Conservation (phyloP, 2,888 invertebrate species). For the Drosophila subquinaria region DNA sequence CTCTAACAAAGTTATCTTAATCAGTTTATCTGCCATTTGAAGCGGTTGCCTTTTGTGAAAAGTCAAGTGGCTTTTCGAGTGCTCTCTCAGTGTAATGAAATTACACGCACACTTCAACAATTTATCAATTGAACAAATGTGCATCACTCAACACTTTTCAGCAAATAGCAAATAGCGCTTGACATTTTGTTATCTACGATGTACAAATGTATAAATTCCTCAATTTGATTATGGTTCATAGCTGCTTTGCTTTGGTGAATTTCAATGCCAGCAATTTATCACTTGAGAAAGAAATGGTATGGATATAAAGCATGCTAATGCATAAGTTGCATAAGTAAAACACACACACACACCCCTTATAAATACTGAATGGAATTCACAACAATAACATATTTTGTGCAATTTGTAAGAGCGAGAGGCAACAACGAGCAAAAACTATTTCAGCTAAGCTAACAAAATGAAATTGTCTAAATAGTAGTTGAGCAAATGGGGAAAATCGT, state of each 20-base stretch:
- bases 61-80: constrained; percentile 41
- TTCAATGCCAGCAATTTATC: constrained; percentile 73
- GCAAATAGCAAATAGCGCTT: constrained; percentile 6
- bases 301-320: constrained; percentile 18
- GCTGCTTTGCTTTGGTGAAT: constrained; percentile 21
- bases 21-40: constrained; percentile 43
- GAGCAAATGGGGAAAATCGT: constrained; percentile 35
- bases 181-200: constrained; percentile 7
- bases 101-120: constrained; percentile 77
- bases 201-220: constrained; percentile 22
- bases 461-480: constrained; percentile 36
- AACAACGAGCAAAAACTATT: constrained; percentile 53
- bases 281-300: constrained; percentile 46
- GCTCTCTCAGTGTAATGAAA: constrained; percentile 59
- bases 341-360: constrained; percentile 21
- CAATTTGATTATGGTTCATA: constrained; percentile 65
- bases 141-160: constrained; percentile 47
- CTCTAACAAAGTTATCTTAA: constrained; percentile 40
- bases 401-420: constrained; percentile 45
- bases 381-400: constrained; percentile 61
- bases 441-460: constrained; percentile 42
- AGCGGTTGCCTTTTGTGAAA: constrained; percentile 40
- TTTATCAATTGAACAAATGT: constrained; percentile 68
- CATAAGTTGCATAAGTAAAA: constrained; percentile 40
- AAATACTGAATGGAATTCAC: constrained; percentile 37